phyloP scores from a whole-genome alignment of 1,140 invertebrate genomes.

The Tetramorium simillimum region DNA sequence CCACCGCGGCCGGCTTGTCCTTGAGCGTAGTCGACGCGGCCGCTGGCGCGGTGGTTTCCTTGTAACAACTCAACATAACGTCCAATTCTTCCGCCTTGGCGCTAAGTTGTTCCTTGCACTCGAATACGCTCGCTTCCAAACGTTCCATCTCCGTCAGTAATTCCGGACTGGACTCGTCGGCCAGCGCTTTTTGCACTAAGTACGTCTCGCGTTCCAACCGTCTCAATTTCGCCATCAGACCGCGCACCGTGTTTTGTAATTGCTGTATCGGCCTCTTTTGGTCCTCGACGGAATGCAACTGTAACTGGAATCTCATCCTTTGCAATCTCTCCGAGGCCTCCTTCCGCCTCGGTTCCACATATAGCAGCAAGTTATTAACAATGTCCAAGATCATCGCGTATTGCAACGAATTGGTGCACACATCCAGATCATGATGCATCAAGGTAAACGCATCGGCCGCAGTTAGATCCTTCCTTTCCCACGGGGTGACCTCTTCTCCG shows the following conservation, averaged over 20 bases:
- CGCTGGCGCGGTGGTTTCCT: constrained; percentile 88
- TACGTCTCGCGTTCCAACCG: constrained; percentile 96
- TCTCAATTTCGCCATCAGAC: constrained; percentile 92
- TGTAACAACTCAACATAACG: constrained; percentile 95
- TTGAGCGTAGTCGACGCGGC: constrained; percentile 82
- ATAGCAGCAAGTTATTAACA: constrained; percentile 98
- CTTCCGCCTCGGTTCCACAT: constrained; percentile 98
- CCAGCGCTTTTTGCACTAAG: constrained; percentile 87
- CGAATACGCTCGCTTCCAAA: constrained; percentile 92
- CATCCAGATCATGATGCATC: constrained; percentile 99
- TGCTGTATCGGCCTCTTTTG: constrained; percentile 96
- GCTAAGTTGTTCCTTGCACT: constrained; percentile 95
- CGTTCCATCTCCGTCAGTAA: constrained; percentile 89
- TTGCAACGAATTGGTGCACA: constrained; percentile 98
- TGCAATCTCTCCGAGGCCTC: constrained; percentile 95
- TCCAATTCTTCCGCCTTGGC: constrained; percentile 96
- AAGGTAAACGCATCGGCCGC: constrained; percentile 98
- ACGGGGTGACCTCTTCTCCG: constrained; percentile 89
- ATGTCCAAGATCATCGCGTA: constrained; percentile 99
- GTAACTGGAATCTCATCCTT: constrained; percentile 96
- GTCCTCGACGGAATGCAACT: constrained; percentile 95
- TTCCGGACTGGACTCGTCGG: constrained; percentile 84
- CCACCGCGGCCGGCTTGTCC: constrained; percentile 91
- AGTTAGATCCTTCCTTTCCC: constrained; percentile 91
- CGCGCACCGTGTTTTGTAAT: constrained; percentile 94